Conservation (phyloP, 1,140 invertebrate genomes). For the Drosophila ananassae region DNA sequence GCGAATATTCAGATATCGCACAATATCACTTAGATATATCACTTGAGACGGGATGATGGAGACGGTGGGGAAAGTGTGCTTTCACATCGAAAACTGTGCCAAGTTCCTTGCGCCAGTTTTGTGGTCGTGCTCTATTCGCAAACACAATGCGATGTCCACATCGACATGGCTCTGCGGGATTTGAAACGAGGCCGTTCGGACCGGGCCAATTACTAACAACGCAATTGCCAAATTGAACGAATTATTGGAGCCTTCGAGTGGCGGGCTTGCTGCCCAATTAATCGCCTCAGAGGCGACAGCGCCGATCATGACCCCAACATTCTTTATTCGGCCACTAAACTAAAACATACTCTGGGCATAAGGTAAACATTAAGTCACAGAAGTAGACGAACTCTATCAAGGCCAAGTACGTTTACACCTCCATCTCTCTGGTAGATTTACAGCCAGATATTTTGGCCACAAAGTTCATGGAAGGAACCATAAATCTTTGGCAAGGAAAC, state of each 20-base stretch:
- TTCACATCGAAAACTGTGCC: constrained; percentile 67
- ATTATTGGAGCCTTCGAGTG: constrained; percentile 66
- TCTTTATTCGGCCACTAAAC: constrained; percentile 22
- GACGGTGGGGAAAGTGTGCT: constrained; percentile 12
- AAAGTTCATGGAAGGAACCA: constrained; percentile 16
- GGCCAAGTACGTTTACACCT: constrained; percentile 18
- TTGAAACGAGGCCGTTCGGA: constrained; percentile 31
- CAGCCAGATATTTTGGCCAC: constrained; percentile 10
- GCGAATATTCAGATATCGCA: constrained; percentile 26
- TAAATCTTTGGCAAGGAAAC: constrained; percentile 40
- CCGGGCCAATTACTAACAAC: constrained; percentile 74
- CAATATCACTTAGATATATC: constrained; percentile 16
- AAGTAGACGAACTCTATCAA: constrained; percentile 53
- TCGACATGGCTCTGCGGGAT: constrained; percentile 63
- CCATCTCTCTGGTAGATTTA: not conserved
- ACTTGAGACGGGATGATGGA: not conserved
- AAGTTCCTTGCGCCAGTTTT: constrained; percentile 78
- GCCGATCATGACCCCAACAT: constrained; percentile 18
- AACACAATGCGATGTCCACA: constrained; percentile 49
- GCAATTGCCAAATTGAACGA: constrained; percentile 68
- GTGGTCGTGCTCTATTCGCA: constrained; percentile 13
- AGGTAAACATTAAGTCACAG: constrained; percentile 4
- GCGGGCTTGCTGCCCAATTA: constrained; percentile 50
- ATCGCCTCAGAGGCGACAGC: constrained; percentile 32
- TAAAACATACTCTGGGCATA: not conserved